A percentile compares a stretch with the other conserved stretches of the same genome.
phyloP scores from a whole-genome alignment of 2,797 vertebrate genomes.

The Eremophila alpestris region DNA sequence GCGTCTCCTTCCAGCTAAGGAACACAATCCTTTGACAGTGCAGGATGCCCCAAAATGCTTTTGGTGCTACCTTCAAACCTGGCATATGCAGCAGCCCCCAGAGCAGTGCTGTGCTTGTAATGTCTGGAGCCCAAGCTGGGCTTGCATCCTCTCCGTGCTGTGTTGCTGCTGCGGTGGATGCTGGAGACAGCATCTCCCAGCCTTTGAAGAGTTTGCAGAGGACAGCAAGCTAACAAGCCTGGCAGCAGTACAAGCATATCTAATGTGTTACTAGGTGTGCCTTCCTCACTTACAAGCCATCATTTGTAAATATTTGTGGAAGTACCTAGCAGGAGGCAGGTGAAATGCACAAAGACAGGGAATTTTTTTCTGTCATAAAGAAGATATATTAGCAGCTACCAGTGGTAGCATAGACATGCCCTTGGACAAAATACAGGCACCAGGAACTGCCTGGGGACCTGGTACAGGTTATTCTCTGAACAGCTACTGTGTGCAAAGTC shows the following conservation, averaged over 20 bases:
- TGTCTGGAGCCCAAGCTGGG: not conserved
- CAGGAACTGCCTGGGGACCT: not conserved
- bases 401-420: not conserved
- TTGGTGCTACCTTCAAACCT: not conserved
- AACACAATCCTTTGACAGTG: not conserved
- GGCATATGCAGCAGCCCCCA: not conserved
- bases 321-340: not conserved
- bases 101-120: not conserved
- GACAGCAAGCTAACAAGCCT: not conserved
- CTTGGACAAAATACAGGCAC: not conserved
- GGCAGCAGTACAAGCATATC: not conserved
- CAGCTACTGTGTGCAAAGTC: not conserved
- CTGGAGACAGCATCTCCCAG: not conserved
- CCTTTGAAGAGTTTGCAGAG: not conserved
- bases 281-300: not conserved
- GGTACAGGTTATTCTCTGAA: not conserved
- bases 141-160: not conserved
- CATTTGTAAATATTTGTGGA: not conserved
- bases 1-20: not conserved
- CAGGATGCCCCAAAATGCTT: not conserved
- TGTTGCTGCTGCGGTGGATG: accelerated
- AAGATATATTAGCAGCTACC: not conserved
- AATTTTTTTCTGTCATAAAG: not conserved
- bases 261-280: not conserved
- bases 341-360: not conserved